Evolutionary conservation across 2,113 vertebrate species (phyloP).

Genomic region (Pachyramphus minor): DNA sequence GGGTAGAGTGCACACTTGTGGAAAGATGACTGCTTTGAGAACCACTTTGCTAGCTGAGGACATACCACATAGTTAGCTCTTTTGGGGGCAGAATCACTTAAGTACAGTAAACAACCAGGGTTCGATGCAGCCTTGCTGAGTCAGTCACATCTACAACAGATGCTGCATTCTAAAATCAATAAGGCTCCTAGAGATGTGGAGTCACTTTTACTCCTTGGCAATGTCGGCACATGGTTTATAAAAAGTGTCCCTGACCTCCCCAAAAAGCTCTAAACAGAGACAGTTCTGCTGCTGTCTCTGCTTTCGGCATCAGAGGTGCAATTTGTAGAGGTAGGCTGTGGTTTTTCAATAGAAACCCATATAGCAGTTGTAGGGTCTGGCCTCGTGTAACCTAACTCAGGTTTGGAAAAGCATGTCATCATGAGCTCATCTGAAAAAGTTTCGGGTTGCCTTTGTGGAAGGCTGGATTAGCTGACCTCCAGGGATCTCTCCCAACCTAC

Average conservation of each 20-base stretch:
- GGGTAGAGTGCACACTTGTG: background rate
- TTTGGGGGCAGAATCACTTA: background rate
- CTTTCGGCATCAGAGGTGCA: background rate
- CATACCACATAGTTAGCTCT: background rate
- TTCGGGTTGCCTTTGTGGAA: background rate
- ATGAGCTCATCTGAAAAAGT: background rate
- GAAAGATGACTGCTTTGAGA: background rate
- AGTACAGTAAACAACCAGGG: background rate
- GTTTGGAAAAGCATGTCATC: background rate
- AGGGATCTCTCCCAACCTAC: background rate
- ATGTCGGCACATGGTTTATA: background rate
- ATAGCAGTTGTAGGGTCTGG: background rate
- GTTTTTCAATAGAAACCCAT: background rate
- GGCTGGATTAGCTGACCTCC: background rate
- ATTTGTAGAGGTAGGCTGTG: background rate
- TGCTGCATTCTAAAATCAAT: background rate
- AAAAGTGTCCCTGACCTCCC: background rate
- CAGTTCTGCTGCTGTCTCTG: background rate
- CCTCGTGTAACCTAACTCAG: background rate
- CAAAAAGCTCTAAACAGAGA: background rate
- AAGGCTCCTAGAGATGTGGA: background rate
- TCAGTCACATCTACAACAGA: background rate
- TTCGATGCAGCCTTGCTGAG: rapidly evolving
- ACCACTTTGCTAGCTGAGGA: background rate
- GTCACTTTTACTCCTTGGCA: rapidly evolving